These are phyloP conservation scores for Cantharis nigra DNA, from an alignment of 2,888 invertebrate species.

Conservation along the genomic window DNA sequence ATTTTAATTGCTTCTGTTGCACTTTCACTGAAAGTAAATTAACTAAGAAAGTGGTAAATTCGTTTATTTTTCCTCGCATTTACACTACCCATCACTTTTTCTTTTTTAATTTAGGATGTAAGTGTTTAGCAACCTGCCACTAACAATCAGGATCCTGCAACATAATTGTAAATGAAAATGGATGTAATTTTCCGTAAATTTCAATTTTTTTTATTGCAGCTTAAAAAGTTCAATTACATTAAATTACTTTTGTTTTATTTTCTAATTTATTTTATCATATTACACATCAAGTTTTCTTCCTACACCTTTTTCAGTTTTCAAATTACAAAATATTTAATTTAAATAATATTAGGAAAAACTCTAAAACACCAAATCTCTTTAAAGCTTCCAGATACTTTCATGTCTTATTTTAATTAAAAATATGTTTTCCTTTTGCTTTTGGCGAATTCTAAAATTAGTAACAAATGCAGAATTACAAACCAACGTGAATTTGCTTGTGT, in stretches of 20 bases:
- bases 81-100: background rate
- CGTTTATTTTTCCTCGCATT: background rate
- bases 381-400: background rate
- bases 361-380: background rate
- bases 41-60: constrained; percentile 6
- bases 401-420: background rate
- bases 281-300: background rate
- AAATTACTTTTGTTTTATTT: background rate
- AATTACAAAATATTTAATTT: background rate
- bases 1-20: background rate
- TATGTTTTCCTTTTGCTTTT: background rate
- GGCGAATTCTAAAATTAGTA: background rate
- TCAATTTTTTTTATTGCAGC: background rate
- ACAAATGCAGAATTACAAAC: background rate
- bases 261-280: background rate
- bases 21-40: background rate
- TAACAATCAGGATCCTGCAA: background rate
- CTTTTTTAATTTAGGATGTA: background rate
- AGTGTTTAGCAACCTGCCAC: background rate
- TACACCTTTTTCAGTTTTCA: background rate
- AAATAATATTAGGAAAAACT: background rate
- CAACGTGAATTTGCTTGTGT: too few species aligned
- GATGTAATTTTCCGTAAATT: background rate
- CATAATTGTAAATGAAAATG: background rate
- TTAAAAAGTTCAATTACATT: background rate